A percentile compares a stretch with the other conserved stretches of the same genome.
Evolutionary conservation across 2,888 invertebrate genomes (phyloP).

Genomic region (Melipona beecheii): DNA sequence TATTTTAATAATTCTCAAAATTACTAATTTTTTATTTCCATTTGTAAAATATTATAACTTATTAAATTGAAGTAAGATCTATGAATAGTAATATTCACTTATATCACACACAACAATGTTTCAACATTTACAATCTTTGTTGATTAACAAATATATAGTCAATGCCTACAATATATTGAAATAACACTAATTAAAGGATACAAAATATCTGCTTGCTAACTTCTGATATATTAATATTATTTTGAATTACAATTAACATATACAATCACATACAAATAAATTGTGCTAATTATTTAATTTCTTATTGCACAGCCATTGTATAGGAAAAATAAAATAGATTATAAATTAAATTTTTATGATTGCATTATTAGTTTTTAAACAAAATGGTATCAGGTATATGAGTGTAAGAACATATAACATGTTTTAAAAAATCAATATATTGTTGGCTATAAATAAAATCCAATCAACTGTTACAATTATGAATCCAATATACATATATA

Average conservation of each 20-base stretch:
- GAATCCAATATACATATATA: conserved; percentile 27
- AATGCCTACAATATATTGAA: not conserved
- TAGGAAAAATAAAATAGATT: conserved; percentile 32
- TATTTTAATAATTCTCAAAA: conserved; percentile 16
- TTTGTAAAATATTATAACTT: conserved; percentile 12
- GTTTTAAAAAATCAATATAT: conserved; percentile 56
- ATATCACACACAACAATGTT: conserved; percentile 10
- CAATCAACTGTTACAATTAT: conserved; percentile 33
- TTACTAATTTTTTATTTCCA: conserved; percentile 18
- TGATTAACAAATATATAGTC: conserved; percentile 10
- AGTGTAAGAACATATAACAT: conserved; percentile 23
- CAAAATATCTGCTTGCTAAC: conserved; percentile 21
- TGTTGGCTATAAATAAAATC: conserved; percentile 55
- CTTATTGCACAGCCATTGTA: conserved; percentile 56
- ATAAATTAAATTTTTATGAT: conserved; percentile 29
- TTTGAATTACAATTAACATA: conserved; percentile 22
- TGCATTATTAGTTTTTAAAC: conserved; percentile 24
- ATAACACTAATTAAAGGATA: conserved; percentile 25
- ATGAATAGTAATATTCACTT: conserved; percentile 16
- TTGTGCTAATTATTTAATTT: conserved; percentile 32
- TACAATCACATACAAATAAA: not conserved
- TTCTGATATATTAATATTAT: conserved; percentile 38
- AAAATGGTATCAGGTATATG: not conserved
- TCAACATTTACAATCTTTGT: conserved; percentile 9
- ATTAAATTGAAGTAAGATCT: conserved; percentile 28